These are phyloP conservation scores for Brachirus orientalis DNA, from an alignment of 2,113 vertebrate species.

Conservation along the genomic window DNA sequence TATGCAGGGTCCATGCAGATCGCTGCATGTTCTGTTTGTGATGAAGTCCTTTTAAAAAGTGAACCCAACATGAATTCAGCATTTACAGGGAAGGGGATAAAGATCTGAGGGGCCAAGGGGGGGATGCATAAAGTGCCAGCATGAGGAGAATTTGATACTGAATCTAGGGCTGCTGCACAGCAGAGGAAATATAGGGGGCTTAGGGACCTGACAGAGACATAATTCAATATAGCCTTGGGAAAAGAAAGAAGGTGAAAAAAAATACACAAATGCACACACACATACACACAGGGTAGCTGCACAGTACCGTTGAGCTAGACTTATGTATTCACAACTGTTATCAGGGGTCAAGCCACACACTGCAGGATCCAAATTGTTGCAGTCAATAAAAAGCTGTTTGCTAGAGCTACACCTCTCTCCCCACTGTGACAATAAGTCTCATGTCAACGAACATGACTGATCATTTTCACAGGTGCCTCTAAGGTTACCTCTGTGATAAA, in stretches of 20 bases:
- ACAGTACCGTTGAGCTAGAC: constrained; percentile 38
- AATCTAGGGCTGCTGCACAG: constrained; percentile 73
- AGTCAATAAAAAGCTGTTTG: constrained; percentile 57
- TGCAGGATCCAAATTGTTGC: constrained; percentile 56
- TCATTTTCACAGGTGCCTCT: constrained; percentile 49
- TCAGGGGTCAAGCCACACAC: constrained; percentile 59
- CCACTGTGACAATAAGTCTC: constrained; percentile 51
- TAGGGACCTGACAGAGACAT: constrained; percentile 80
- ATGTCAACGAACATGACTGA: constrained; percentile 61
- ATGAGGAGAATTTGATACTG: constrained; percentile 77
- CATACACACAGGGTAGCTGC: constrained; percentile 31
- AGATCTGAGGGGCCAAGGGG: constrained; percentile 71
- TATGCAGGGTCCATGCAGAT: constrained; percentile 30
- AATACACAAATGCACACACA: constrained; percentile 25
- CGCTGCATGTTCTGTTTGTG: constrained; percentile 44
- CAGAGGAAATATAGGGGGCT: constrained; percentile 77
- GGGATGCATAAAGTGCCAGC: constrained; percentile 74
- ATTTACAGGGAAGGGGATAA: constrained; percentile 68
- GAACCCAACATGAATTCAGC: constrained; percentile 62
- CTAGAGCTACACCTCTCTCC: constrained; percentile 26
- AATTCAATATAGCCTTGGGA: constrained; percentile 77
- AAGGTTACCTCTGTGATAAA: constrained; percentile 48
- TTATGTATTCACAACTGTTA: constrained; percentile 63
- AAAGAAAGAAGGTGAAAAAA: constrained; percentile 59
- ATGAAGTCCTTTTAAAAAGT: constrained; percentile 62